Evolutionary conservation across 1,140 invertebrate genomes (phyloP), one percentile per base, ranked within the genome.

Genomic region (Glossosoma conforme): DNA sequence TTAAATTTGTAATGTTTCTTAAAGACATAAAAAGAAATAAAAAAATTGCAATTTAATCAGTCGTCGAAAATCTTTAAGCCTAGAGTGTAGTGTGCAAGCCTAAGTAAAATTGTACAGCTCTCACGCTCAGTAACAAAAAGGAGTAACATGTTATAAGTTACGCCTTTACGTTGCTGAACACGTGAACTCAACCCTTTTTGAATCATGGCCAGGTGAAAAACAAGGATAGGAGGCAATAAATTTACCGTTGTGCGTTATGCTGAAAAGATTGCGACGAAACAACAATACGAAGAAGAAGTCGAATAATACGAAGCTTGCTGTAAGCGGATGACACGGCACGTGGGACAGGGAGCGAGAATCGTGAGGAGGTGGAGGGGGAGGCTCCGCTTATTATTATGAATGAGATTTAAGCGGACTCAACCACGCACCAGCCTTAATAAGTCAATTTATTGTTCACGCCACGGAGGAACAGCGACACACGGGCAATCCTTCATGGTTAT

Each of bases 361-460:
- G n/a, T 33, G 32, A 15, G 32, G 15, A 11, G 32, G 32, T 13
- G n/a, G n/a, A 33, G 15, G n/a, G 32, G 32, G 3, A 33, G 3
- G 15, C 32, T 13, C 18, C 28, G 14, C 38, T 11, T 35, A 42
- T 50, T 50, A 50, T 33, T 50, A 42, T 42, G 28, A 43, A 42
- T 42, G 46, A 14, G 35, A 48, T 33, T 33, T 33, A 33, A 13
- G 36, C 24, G 47, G 25, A 41, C 36, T 19, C 20, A 15, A 25
- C 22, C 47, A 50, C 40, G 40, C 40, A 43, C 47, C 14, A n/a
- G 35, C 41, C 42, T 50, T 50, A 37, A 42, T 48, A 48, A 50
- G 24, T 42, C 40, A 21, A 50, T 43, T 42, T 22, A 37, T 20
- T 28, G 38, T 50, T 50, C 21, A 20, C 10, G 17, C 36, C 17